Base-by-base conservation (phyloP, 2,113 vertebrate genomes). In the Himantopus leucocephalus region DNA sequence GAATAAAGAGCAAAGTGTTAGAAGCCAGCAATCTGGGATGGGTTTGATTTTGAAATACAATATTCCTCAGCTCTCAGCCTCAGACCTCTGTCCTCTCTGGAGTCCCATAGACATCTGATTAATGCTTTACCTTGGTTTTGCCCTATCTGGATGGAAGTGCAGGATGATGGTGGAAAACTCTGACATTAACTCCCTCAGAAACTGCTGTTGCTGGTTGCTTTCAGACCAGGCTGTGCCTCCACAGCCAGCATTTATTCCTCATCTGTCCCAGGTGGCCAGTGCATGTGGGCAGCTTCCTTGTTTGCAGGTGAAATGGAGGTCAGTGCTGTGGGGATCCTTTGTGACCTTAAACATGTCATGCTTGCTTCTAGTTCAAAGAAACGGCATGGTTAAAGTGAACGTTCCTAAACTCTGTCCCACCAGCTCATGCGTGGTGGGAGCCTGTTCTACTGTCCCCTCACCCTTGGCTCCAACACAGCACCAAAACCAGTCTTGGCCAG, bases 141-240 rank as follows among this genome's bases (percentile, higher is more conserved):
- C 41, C 41, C 19, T 55, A 2, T 59, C 45, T 90, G 63, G 21
- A 5, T 88, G 93, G 81, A 94, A 55, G 24, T 34, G 47, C 86
- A 80, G n/a, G 35, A 27, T 88, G 87, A 85, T 96, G 97, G 97
- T 97, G 95, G 95, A 94, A 97, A 97, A 94, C 7, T 78, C 66
- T 91, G 94, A 80, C 92, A 43, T 14, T 12, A 21, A 35, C 66
- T 91, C 81, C 74, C 91, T 70, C 39, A 58, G 48, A 64, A 94
- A 59, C 26, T 55, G 84, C 45, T 76, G 18, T 32, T 58, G 9
- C 27, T 68, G 70, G 22, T 60, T 85, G 14, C 50, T 85, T 66
- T 78, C 32, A 85, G 37, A 22, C 4, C 60, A 30, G 21, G 18
- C 66, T 62, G 26, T 52, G 34, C 37, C 48, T 62, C 70, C 48